Base-by-base conservation (phyloP, 2,888 invertebrate species). In the Zele albiditarsus region DNA sequence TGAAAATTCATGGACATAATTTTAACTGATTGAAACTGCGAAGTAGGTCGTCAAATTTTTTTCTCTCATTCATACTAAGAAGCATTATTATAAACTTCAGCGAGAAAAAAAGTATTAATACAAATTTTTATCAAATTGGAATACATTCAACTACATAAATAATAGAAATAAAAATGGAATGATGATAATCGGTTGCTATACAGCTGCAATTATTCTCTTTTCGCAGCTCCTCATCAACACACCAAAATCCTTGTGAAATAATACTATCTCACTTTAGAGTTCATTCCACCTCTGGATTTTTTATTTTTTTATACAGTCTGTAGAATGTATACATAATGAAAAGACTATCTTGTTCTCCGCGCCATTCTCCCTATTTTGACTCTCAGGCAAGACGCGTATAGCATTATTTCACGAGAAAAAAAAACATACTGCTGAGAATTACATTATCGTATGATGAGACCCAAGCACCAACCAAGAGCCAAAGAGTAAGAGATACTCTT, bases 351-450 rank as follows among this genome's bases (percentile, higher is more conserved):
- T 20, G 20, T 20, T 53, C 20, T 10, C n/a, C n/a, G 33, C 20
- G 25, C 12, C 33, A 38, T 12, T 28, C 23, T 65, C 58, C 49
- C 38, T 33, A 69, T 74, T 14, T 71, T 66, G 28, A 42, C n/a
- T 31, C 20, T 42, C 14, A 23, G 28, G 23, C 5, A 65, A 67
- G 14, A 71, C 25, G 28, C 60, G 58, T 66, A 66, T 42, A 65
- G 25, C 31, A 33, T 71, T 25, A 28, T 69, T 53, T 69, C 68
- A 49, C 33, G 31, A 71, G 49, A 28, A 38, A 31, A 33, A 69
- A 53, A 60, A 71, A 58, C 31, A 71, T 25, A 75, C 71, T 58
- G 66, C 31, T 23, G 71, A 71, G 71, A 75, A 75, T 71, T 42
- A 60, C 49, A 75, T 75, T 74, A 73, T 73, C 49, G 63, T 46